Evolutionary conservation across 2,113 vertebrate species (phyloP).

Genomic region (Poeciliopsis turrubarensis): DNA sequence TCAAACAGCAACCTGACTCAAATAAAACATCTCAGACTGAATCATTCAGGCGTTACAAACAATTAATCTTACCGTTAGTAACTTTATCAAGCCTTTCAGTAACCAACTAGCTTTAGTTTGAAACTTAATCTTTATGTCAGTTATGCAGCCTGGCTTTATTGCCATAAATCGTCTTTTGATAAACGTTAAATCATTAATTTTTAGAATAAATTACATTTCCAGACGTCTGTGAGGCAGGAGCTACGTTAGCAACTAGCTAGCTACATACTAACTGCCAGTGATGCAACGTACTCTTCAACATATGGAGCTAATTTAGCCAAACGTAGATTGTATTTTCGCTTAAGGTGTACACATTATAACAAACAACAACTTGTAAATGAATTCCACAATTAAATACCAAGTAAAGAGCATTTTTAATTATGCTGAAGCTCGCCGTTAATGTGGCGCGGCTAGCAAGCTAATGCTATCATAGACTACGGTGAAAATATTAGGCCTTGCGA

Average conservation of each 20-base stretch:
- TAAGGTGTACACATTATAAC: rapidly evolving
- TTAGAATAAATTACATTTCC: neutral
- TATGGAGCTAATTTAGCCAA: neutral
- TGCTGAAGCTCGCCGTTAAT: neutral
- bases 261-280: neutral
- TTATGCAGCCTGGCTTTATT: too few relatives aligned
- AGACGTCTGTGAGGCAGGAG: neutral
- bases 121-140: too few relatives aligned
- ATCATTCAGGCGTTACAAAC: too few relatives aligned
- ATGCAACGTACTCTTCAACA: constrained; percentile 6
- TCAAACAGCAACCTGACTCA: too few relatives aligned
- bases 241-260: neutral
- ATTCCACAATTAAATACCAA: rapidly evolving
- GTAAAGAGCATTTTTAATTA: neutral
- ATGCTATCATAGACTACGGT: constrained; percentile 6
- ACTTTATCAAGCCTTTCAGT: too few relatives aligned
- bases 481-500: constrained; percentile 29
- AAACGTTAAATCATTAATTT: neutral
- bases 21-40: too few relatives aligned
- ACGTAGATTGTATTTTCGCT: neutral
- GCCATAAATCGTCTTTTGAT: neutral
- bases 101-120: too few relatives aligned
- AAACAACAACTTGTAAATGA: neutral
- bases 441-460: constrained; percentile 47
- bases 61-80: too few relatives aligned